Base-by-base conservation (phyloP, 1,140 invertebrate genomes). In the Dolichoris vasculosae region DNA sequence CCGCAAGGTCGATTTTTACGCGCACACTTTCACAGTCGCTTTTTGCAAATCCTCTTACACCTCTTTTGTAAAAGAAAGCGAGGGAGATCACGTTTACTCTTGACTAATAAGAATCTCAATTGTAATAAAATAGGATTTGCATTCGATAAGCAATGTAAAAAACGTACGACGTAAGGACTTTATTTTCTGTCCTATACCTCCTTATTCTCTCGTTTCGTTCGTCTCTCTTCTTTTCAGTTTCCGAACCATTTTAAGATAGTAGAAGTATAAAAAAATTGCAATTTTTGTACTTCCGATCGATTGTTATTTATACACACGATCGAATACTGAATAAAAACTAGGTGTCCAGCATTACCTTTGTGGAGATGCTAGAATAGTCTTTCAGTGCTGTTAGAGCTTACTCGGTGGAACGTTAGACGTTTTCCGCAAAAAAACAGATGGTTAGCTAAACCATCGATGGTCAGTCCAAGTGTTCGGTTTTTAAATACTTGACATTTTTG, bases 51-150 rank as follows among this genome's bases (percentile, higher is more conserved):
- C 86, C 46, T 80, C 82, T 79, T 86, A 83, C 30, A 64, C 32
- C 15, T 77, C 30, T 43, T 82, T 30, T 32, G 46, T 64, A 17
- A 35, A 76, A n/a, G 40, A 75, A 78, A 82, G 46, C 20, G 84
- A 75, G 73, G 59, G 63, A 67, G 75, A 0, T 32, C 32, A 30
- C 23, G 40, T 15, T 30, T 40, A 46, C 26, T 76, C 85, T 17
- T 8, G 40, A 4, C 88, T 92, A 93, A 92, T 92, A 92, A 92
- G 91, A 92, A 93, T 92, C 87, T 89, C 90, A 92, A 92, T 92
- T 88, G 91, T 90, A 91, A 90, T 93, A 92, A 92, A 93, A 89
- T 89, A 92, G 91, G 90, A 91, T 92, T 93, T 93, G 89, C 91
- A 91, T 91, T 90, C 91, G 90, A 92, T 92, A 92, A 92, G 89